Percentiles rank a stretch among this genome's conserved stretches.
These are phyloP conservation scores for Aporrectodea caliginosa DNA, from an alignment of 1,140 invertebrate genomes.

Conservation along the genomic window DNA sequence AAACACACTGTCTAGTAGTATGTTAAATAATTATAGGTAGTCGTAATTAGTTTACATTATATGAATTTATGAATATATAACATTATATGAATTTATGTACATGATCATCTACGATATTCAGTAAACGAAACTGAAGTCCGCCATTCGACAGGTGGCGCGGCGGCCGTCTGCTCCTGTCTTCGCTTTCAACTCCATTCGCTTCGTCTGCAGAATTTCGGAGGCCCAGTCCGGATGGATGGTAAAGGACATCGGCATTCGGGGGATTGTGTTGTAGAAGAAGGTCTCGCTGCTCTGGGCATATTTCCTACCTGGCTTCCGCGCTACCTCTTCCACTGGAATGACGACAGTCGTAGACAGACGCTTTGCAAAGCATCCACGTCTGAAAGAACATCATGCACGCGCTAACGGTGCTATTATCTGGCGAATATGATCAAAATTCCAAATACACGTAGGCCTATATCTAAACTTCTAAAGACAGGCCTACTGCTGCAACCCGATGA, in stretches of 20 bases:
- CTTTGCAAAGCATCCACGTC: conserved; percentile 12
- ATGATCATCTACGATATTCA: no score
- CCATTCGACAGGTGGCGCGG: background rate
- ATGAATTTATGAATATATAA: no score
- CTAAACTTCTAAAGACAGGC: no score
- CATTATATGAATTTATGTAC: no score
- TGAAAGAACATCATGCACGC: no score
- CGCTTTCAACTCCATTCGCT: conserved; percentile 21
- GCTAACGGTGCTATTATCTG: no score
- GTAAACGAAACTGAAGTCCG: conserved; percentile 25
- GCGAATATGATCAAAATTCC: no score
- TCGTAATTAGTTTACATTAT: no score
- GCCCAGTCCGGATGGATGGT: conserved; percentile 27
- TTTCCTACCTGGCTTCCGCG: background rate
- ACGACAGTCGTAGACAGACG: conserved; percentile 8
- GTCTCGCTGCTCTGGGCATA: conserved; percentile 19
- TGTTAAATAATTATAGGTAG: no score
- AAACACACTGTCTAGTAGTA: no score
- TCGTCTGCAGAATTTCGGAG: conserved; percentile 11
- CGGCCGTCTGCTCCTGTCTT: background rate
- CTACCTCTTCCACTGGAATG: background rate
- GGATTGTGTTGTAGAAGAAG: conserved; percentile 28
- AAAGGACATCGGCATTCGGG: conserved; percentile 3
- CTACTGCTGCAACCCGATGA: no score
- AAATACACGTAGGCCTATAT: no score